Evolutionary conservation across 2,888 invertebrate species (phyloP), one percentile per base, ranked within the genome.

Genomic region (Galeruca laticollis): DNA sequence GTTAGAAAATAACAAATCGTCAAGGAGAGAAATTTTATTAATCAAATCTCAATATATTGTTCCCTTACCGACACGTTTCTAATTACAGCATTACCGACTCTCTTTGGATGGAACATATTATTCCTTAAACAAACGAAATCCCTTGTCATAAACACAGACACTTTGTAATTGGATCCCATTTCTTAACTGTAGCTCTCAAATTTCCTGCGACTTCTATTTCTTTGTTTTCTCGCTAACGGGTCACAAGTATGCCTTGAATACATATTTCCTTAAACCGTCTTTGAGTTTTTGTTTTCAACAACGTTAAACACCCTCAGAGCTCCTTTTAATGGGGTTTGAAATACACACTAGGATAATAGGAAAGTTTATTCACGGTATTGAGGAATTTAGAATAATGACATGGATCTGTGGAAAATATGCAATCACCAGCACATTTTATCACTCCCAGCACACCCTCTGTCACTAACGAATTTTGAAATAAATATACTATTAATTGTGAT

Each of bases 201-300:
- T 71, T 71, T 60, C 63, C 63, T 51, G 57, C 60, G 62, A 43
- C 65, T 71, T 68, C 54, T 68, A 60, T 68, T 70, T 70, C 68
- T 70, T 75, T 74, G 73, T 74, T 60, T 59, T 33, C 49, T 59
- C 43, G 62, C 47, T 67, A 68, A 69, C 56, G 54, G 69, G 66
- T 66, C 59, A 66, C 66, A 40, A 69, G 43, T 51, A 60, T 59
- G 66, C 66, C 51, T 66, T 66, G 59, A 57, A 57, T 69, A 61
- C 59, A 63, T 60, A 64, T 63, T 60, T 63, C 56, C 54, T 35
- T 67, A 60, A 71, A 68, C 57, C 40, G 63, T 52, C 20, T 68
- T 65, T 57, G 56, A 54, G 52, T 61, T 69, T 64, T 51, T 35
- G 35, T 51, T 51, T 31, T 54, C 31, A 1, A 26, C 13, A 13